phyloP scores from a whole-genome alignment of 1,140 invertebrate genomes.

The Parasteatoda tepidariorum region DNA sequence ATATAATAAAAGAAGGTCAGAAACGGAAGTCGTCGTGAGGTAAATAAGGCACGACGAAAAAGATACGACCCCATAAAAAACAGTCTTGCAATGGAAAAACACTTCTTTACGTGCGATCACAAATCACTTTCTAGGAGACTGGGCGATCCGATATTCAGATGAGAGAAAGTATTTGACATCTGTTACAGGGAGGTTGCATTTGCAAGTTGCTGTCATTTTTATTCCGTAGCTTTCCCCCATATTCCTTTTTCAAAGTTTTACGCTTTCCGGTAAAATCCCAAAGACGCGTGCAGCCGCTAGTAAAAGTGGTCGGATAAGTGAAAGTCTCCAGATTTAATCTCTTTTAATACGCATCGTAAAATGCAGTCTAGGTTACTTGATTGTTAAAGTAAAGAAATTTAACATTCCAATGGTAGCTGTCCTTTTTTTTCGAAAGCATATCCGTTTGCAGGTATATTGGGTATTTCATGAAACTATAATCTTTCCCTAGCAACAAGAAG shows the following conservation, averaged over 20 bases:
- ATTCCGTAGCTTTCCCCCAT: background rate
- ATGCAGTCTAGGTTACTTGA: background rate
- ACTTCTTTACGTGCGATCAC: background rate
- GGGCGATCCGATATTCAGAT: background rate
- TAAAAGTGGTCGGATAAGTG: background rate
- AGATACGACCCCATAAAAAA: background rate
- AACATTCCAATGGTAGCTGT: no score
- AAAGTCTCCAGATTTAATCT: background rate
- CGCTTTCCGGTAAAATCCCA: background rate
- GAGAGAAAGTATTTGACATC: constrained; percentile 9
- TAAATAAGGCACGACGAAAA: background rate
- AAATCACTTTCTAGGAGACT: background rate
- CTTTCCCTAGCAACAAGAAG: no score
- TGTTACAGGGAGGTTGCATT: background rate
- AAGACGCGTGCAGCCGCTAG: background rate
- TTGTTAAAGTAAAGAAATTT: no score
- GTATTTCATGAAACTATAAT: no score
- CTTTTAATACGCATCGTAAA: background rate
- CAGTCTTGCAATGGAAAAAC: background rate
- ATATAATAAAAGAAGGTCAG: background rate
- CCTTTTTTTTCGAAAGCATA: no score
- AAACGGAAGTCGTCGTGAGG: background rate
- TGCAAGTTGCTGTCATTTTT: background rate
- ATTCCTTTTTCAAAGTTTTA: background rate
- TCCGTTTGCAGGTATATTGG: no score